Evolutionary conservation across 2,888 invertebrate genomes (phyloP).

Genomic region (Odontomyia ornata): DNA sequence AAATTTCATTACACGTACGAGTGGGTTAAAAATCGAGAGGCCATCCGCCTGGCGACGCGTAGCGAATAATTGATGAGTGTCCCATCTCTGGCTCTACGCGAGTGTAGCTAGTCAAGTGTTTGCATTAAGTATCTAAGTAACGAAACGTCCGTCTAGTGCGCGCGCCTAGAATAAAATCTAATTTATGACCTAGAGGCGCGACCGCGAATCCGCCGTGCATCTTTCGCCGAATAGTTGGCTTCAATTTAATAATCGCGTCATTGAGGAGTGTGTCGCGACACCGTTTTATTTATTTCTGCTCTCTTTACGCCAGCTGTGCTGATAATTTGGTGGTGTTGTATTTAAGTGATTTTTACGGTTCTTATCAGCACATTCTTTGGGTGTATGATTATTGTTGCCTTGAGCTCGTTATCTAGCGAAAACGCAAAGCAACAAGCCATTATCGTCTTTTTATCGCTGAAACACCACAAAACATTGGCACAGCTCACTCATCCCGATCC

Average conservation of each 20-base stretch:
- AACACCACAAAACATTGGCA: conserved; percentile 2
- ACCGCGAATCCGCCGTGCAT: background rate
- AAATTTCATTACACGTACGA: conserved; percentile 1
- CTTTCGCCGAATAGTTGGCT: background rate
- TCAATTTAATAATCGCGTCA: conserved; percentile 16
- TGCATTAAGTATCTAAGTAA: background rate
- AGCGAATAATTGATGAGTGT: background rate
- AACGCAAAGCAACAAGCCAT: background rate
- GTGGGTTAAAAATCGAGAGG: background rate
- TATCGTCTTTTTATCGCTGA: background rate
- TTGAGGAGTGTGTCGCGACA: conserved; percentile 23
- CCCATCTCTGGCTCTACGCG: background rate
- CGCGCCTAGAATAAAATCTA: conserved; percentile 33
- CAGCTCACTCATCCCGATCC: background rate
- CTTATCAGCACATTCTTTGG: background rate
- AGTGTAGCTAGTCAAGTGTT: background rate
- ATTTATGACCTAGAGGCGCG: background rate
- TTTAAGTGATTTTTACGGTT: too few species aligned
- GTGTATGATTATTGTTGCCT: background rate
- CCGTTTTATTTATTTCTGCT: background rate
- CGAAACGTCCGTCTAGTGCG: conserved; percentile 18
- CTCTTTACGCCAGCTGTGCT: background rate
- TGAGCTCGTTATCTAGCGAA: background rate
- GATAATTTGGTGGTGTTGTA: background rate
- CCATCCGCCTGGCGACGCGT: background rate